A percentile compares a stretch with the other conserved stretches of the same genome.
Evolutionary conservation across 2,113 vertebrate genomes (phyloP).

Genomic region (Coregonus clupeaformis): DNA sequence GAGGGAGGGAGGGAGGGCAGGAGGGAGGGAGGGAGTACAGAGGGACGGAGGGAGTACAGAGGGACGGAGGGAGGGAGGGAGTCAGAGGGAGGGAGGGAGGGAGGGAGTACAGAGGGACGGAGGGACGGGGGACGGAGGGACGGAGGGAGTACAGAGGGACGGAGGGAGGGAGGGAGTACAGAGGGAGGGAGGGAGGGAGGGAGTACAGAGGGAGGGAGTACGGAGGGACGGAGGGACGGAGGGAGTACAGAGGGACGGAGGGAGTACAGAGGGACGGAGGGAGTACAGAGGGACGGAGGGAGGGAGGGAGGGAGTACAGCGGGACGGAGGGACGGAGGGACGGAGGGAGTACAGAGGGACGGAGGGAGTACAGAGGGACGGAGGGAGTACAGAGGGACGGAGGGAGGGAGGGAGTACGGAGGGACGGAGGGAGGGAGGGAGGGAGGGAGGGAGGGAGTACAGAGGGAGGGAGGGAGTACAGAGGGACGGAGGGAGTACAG

Average conservation of each 20-base stretch:
- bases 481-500: too few species aligned
- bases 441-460: conserved; percentile 32
- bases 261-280: conserved; percentile 16
- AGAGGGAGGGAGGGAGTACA: conserved; percentile 25
- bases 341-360: too few species aligned
- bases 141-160: neutral
- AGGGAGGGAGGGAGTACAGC: conserved; percentile 23
- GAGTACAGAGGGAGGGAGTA: conserved; percentile 19
- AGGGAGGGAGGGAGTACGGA: conserved; percentile 23
- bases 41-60: conserved; percentile 11
- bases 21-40: conserved; percentile 25
- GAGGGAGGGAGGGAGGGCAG: too few species aligned
- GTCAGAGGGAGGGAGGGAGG: conserved; percentile 34
- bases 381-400: too few species aligned
- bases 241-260: neutral
- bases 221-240: conserved; percentile 30
- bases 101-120: neutral
- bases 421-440: conserved; percentile 13
- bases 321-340: conserved; percentile 32
- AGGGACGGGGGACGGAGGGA: conserved; percentile 32
- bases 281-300: too few species aligned
- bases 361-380: conserved; percentile 18
- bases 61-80: too few species aligned
- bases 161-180: conserved; percentile 17
- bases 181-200: conserved; percentile 30